Percentiles rank a stretch among this genome's conserved stretches.
phyloP scores from a whole-genome alignment of 2,113 vertebrate species.

The Semicossyphus pulcher region DNA sequence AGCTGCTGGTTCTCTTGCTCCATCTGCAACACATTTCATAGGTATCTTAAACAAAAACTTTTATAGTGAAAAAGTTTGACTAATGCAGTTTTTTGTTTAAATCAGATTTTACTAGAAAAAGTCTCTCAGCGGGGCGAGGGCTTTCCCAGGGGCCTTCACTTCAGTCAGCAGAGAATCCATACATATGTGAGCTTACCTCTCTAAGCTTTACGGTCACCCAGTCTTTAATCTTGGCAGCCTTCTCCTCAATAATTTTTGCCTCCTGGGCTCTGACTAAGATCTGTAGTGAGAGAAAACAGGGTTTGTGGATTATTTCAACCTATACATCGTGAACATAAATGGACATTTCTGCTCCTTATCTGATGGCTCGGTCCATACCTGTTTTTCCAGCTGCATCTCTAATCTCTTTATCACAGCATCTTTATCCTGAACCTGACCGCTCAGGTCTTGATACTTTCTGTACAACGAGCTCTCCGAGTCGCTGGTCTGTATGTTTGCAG shows the following conservation, averaged over 20 bases:
- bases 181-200: conserved; percentile 84
- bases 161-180: neutral
- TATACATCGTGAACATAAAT: conserved; percentile 63
- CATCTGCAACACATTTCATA: conserved; percentile 81
- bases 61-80: neutral
- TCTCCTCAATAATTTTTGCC: conserved; percentile 93
- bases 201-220: conserved; percentile 93
- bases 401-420: conserved; percentile 86
- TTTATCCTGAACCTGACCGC: conserved; percentile 84
- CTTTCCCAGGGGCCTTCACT: conserved; percentile 18
- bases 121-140: conserved; percentile 7
- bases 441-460: conserved; percentile 87
- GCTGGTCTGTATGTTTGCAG: conserved; percentile 81
- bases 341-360: conserved; percentile 54
- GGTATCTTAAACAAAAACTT: neutral
- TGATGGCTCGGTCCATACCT: conserved; percentile 78
- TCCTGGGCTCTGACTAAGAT: conserved; percentile 91
- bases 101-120: conserved; percentile 1
- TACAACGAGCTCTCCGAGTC: conserved; percentile 85
- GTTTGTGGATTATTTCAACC: conserved; percentile 29
- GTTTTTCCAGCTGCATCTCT: conserved; percentile 88
- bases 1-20: conserved; percentile 93
- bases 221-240: conserved; percentile 97
- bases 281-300: conserved; percentile 77
- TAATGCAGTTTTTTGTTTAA: neutral